These are phyloP conservation scores for Parnassius mnemosyne DNA, from an alignment of 2,888 invertebrate genomes.

Conservation along the genomic window DNA sequence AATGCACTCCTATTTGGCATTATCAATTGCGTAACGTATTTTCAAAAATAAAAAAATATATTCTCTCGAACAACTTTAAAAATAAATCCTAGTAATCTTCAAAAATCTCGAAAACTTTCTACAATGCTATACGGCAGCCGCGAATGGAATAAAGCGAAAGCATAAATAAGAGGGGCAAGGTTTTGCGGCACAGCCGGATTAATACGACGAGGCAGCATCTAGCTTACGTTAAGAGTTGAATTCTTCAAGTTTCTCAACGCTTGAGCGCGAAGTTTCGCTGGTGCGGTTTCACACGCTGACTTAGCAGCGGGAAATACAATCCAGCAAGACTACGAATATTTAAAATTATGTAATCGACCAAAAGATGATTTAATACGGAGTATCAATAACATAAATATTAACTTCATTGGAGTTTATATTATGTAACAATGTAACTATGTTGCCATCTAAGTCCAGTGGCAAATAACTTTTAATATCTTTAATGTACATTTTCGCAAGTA, in stretches of 20 bases:
- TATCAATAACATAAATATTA: too few species aligned
- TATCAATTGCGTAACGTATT: too few species aligned
- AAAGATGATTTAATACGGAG: too few species aligned
- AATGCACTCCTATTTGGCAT: too few species aligned
- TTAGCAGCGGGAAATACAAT: slow-evolving; percentile 37
- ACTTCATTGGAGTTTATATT: too few species aligned
- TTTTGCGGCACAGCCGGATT: slow-evolving; percentile 64
- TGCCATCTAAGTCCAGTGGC: too few species aligned
- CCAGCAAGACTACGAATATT: slow-evolving; percentile 29
- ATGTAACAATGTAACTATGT: too few species aligned
- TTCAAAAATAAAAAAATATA: too few species aligned
- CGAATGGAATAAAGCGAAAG: slow-evolving; percentile 70
- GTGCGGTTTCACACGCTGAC: slow-evolving; percentile 39
- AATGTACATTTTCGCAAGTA: too few species aligned
- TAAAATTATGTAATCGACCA: slow-evolving; percentile 4
- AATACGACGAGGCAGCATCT: slow-evolving; percentile 70
- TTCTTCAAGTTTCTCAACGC: slow-evolving; percentile 49
- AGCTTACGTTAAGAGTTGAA: slow-evolving; percentile 35
- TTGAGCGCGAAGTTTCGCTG: slow-evolving; percentile 51
- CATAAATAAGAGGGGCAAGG: slow-evolving; percentile 68
- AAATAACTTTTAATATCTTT: too few species aligned
- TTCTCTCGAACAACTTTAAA: too few species aligned
- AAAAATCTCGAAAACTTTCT: slow-evolving; percentile 32
- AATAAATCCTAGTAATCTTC: slow-evolving; percentile 6
- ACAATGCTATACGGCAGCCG: slow-evolving; percentile 38